Conservation (phyloP, 2,888 invertebrate species). For the Zygaena filipendulae region DNA sequence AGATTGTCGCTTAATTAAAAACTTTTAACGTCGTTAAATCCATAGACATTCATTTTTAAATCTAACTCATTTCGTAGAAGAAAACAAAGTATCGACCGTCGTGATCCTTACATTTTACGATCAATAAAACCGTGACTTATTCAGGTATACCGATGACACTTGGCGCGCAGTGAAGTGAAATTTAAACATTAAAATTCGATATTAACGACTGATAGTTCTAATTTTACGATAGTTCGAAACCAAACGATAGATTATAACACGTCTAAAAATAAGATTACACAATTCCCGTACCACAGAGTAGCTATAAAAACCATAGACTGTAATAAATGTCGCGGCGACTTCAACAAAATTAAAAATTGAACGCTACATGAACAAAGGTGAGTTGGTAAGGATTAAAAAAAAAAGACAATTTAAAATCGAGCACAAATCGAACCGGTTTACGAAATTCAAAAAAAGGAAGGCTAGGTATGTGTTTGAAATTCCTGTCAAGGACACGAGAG, state of each 20-base stretch:
- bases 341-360: constrained; percentile 25
- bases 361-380: constrained; percentile 23
- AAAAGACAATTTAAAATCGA: no score
- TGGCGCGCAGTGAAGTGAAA: constrained; percentile 33
- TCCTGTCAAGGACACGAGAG: constrained; percentile 55
- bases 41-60: no score
- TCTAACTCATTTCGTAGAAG: no score
- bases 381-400: no score
- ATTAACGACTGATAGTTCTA: constrained; percentile 60
- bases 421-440: constrained; percentile 49
- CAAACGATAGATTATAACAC: constrained; percentile 37
- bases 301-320: no score
- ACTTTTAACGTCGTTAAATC: constrained; percentile 3
- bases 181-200: constrained; percentile 54
- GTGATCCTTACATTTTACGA: constrained; percentile 58
- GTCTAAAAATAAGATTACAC: no score
- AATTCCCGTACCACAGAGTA: no score
- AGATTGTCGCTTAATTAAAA: background rate
- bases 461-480: constrained; percentile 36
- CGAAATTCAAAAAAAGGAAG: constrained; percentile 29
- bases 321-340: constrained; percentile 3
- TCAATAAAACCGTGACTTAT: constrained; percentile 62
- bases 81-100: constrained; percentile 33
- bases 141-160: constrained; percentile 23
- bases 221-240: constrained; percentile 56